A percentile compares a stretch with the other conserved stretches of the same genome.
phyloP scores from a whole-genome alignment of 2,113 vertebrate genomes.

The Cyphomyrus plagiostoma region DNA sequence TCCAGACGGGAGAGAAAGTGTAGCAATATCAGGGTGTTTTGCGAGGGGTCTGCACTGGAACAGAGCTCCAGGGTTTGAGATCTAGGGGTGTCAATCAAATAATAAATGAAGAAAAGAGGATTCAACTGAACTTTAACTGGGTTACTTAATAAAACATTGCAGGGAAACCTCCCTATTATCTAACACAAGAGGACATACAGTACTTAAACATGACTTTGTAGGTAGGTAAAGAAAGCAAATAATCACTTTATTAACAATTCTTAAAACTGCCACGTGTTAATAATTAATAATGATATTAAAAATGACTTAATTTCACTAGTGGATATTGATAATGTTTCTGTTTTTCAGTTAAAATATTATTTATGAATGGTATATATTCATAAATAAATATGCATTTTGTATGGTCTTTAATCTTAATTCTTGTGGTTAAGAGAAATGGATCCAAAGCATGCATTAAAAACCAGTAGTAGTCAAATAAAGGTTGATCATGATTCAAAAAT shows the following conservation, averaged over 20 bases:
- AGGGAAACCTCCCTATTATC: slow-evolving; percentile 24
- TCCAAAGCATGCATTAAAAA: not conserved
- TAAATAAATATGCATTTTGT: not conserved
- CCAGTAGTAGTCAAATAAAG: slow-evolving; percentile 26
- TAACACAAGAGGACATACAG: not conserved
- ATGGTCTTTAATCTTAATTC: not conserved
- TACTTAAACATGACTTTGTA: not conserved
- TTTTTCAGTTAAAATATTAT: not conserved
- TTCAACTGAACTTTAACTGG: slow-evolving; percentile 39
- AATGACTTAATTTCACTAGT: not conserved
- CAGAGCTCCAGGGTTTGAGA: not conserved
- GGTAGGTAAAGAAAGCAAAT: not conserved
- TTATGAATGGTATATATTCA: not conserved
- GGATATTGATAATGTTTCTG: not conserved
- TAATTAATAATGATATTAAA: not conserved
- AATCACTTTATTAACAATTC: not conserved
- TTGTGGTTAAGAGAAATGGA: not conserved
- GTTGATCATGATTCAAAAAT: slow-evolving; percentile 29
- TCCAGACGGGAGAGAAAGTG: not conserved
- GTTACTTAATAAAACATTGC: slow-evolving; percentile 40
- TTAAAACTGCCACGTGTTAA: not conserved
- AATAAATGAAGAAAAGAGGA: slow-evolving; percentile 41
- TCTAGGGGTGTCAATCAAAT: slow-evolving; percentile 45
- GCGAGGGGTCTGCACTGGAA: not conserved
- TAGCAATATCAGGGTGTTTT: not conserved